Evolutionary conservation across 2,113 vertebrate genomes (phyloP), one percentile per base, ranked within the genome.

Genomic region (Galemys pyrenaicus): DNA sequence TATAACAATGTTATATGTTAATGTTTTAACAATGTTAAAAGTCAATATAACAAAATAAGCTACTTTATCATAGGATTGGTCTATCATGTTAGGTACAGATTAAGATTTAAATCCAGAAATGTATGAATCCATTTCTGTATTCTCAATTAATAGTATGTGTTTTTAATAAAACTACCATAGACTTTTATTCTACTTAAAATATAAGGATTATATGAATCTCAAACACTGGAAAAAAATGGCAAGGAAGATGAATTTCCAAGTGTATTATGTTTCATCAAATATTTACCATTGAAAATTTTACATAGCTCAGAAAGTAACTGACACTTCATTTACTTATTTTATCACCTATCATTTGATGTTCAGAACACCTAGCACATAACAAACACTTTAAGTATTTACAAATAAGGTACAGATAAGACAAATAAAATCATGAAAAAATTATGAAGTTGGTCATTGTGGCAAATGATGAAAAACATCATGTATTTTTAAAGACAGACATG

Each of bases 281-380:
- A 78, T 8, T 65, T 46, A 41, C 20, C 30, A 75, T 54, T 78
- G 89, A 88, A 51, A 88, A 16, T 64, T 67, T 28, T 49, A 70
- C 8, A 16, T 5, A 79, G 32, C 35, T 77, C 8, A 67, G 5
- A 73, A 58, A 71, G 2, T 37, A 88, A 49, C 6, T 7, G 17
- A 37, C n/a, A 77, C 35, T 35, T 78, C 20, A 67, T 74, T 88
- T 64, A 71, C 28, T 70, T 56, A 70, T 30, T 3, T 37, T 49
- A 80, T 16, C 20, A 56, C n/a, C 88, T 90, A 64, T 39, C 58
- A 86, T 11, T 60, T 90, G 94, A 41, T 46, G 28, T 89, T 84
- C 19, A 86, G 11, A 85, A 65, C 5, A 74, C 5, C 15, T 65
- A 62, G 17, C 1, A 89, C 1, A 58, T 0, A 67, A 12, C 15